These are phyloP conservation scores for Actinopyga echinites DNA, from an alignment of 53 echinoderm and acorn worm species.

Conservation along the genomic window DNA sequence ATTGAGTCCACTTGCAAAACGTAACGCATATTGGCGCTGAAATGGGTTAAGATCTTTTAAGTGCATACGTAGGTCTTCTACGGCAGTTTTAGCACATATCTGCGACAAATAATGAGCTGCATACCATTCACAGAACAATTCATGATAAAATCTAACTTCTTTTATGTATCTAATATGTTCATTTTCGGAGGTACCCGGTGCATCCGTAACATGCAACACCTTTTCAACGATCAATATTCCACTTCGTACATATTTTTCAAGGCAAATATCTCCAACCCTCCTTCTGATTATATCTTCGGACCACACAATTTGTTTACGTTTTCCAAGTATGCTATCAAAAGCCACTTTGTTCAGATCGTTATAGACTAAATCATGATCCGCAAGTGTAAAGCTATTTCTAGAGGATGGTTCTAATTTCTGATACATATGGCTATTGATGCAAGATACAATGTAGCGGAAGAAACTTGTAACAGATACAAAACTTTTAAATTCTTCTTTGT, in stretches of 20 bases:
- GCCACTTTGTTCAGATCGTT: neutral
- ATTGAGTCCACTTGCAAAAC: neutral
- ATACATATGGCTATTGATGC: neutral
- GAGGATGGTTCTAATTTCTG: neutral
- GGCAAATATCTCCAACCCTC: neutral
- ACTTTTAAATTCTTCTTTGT: neutral
- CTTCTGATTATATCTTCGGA: neutral
- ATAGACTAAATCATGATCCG: neutral
- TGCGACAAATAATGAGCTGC: neutral
- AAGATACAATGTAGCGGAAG: neutral
- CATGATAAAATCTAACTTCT: conserved; percentile 2
- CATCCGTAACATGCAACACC: no score
- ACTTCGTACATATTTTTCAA: neutral
- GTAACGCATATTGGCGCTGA: neutral
- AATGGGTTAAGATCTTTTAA: neutral
- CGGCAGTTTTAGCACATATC: neutral
- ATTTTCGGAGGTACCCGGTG: neutral
- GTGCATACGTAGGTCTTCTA: neutral
- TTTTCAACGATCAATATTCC: neutral
- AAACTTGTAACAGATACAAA: conserved; percentile 4
- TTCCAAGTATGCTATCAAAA: neutral
- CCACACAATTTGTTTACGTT: neutral
- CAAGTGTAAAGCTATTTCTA: no score
- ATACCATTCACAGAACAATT: conserved; percentile 10
- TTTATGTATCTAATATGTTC: neutral